A percentile compares a stretch with the other conserved stretches of the same genome.
phyloP scores from a whole-genome alignment of 2,113 vertebrate species.

The Menidia beryllina region DNA sequence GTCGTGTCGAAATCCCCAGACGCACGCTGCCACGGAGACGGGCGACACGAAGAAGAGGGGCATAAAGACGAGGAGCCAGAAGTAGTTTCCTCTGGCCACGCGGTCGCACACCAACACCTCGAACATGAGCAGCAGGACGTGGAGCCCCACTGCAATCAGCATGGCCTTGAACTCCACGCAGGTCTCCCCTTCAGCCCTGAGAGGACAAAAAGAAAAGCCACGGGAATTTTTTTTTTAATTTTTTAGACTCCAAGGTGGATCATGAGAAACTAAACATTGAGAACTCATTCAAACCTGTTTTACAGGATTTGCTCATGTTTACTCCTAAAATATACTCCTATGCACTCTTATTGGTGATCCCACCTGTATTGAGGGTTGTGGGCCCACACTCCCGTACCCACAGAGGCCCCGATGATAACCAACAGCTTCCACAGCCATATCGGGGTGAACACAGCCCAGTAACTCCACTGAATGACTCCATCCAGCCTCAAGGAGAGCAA shows the following conservation, averaged over 20 bases:
- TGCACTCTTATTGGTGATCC: too few species aligned
- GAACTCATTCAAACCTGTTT: too few species aligned
- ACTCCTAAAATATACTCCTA: too few species aligned
- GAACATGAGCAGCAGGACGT: constrained; percentile 95
- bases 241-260: too few species aligned
- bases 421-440: constrained; percentile 99
- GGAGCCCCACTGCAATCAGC: constrained; percentile 97
- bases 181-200: constrained; percentile 90
- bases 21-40: constrained; percentile 95
- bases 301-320: too few species aligned
- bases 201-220: neutral
- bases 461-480: constrained; percentile 96
- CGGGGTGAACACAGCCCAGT: constrained; percentile 97
- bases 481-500: constrained; percentile 93
- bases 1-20: constrained; percentile 98
- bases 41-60: constrained; percentile 98
- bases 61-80: constrained; percentile 99
- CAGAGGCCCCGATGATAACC: constrained; percentile 95
- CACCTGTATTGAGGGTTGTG: constrained; percentile 98
- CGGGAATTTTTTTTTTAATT: too few species aligned
- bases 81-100: constrained; percentile 89
- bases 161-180: constrained; percentile 99
- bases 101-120: constrained; percentile 97
- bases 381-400: constrained; percentile 97
- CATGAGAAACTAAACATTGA: too few species aligned